Evolutionary conservation across 2,797 vertebrate species (phyloP), one percentile per base, ranked within the genome.

Genomic region (Falco concolor): DNA sequence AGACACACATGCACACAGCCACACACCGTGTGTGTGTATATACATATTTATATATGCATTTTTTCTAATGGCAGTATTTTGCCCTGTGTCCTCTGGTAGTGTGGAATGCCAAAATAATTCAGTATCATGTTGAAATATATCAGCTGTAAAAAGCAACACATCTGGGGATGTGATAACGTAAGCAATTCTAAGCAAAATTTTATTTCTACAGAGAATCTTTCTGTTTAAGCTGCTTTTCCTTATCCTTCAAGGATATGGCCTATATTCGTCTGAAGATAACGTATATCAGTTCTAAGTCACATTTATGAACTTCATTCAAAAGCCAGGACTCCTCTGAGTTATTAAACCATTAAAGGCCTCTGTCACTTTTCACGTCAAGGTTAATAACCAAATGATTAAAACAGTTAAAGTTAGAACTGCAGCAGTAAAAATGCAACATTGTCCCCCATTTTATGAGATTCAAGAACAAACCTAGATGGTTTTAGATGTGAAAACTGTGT

Each of bases 321-420:
- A 95, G n/a, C 84, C 27, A 93, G 61, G 76, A 84, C 27, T 93
- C 79, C 73, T 67, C 78, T 63, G 94, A 94, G 94, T 91, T 86
- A 79, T 80, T 76, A 94, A 97, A 80, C 80, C 80, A 91, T 72
- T 74, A 69, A 77, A 93, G 52, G 32, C 53, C 81, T 90, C 90
- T 91, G 53, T 45, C 82, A 64, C 56, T 93, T 82, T 92, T 96
- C 76, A 88, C 47, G n/a, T 87, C 76, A 70, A 93, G 73, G 93
- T 90, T 92, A 73, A 92, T 94, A 95, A 97, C 92, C 87, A 96
- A 75, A 92, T 70, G 53, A 94, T 96, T 91, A 93, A 91, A 94
- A 87, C 32, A 93, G 61, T 76, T 56, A 50, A 95, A 95, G 53
- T 94, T 84, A 80, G 88, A 93, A 93, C 87, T 78, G 80, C 95